Conservation (phyloP, 2,113 vertebrate genomes). For the Atlantisia rogersi region DNA sequence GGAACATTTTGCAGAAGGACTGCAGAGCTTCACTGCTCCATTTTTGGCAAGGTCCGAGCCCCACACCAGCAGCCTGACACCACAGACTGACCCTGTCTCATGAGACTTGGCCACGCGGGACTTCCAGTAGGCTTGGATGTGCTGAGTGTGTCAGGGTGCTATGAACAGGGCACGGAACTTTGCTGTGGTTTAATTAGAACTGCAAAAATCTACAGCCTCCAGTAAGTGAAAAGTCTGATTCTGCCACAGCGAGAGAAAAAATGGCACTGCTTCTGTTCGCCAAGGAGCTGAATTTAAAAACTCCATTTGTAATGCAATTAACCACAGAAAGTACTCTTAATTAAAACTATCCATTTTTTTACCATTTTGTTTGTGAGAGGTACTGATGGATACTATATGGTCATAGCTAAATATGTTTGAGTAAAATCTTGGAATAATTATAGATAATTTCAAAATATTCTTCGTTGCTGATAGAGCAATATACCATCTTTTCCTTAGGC, state of each 20-base stretch:
- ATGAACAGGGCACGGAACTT: neutral
- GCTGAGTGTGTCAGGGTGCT: neutral
- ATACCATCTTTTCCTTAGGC: neutral
- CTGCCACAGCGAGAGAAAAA: neutral
- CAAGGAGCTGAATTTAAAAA: neutral
- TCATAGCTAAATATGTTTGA: neutral
- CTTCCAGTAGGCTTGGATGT: neutral
- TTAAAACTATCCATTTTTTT: neutral
- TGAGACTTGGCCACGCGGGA: neutral
- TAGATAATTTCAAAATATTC: neutral
- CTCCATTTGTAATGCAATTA: neutral
- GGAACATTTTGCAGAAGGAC: neutral
- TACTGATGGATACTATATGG: neutral
- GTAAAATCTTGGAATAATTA: neutral
- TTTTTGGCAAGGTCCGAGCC: neutral
- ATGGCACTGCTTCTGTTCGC: neutral
- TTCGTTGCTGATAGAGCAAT: neutral
- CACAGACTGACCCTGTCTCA: neutral
- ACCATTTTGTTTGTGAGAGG: neutral
- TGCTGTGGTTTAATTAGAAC: neutral
- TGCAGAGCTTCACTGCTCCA: neutral
- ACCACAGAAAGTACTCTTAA: neutral
- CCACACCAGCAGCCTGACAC: neutral
- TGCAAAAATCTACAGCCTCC: neutral
- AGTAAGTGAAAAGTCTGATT: neutral